Evolutionary conservation across 2,888 invertebrate species (phyloP).

Genomic region (Lasioglossum villosulum): DNA sequence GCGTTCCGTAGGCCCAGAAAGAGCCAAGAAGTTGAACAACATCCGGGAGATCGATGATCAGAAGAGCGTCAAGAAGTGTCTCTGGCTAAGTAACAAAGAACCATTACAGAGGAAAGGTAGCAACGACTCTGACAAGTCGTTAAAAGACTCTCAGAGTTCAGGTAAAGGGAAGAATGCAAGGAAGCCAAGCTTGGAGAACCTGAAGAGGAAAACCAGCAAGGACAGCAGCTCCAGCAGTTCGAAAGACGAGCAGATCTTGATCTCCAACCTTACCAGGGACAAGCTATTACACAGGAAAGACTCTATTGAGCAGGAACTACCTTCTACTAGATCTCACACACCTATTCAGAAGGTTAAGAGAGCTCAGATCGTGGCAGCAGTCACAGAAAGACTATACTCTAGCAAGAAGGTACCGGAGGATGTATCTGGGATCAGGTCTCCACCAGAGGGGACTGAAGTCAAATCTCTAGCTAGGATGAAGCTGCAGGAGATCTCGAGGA

Average conservation of each 20-base stretch:
- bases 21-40: slow-evolving; percentile 74
- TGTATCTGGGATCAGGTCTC: slow-evolving; percentile 71
- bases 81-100: slow-evolving; percentile 65
- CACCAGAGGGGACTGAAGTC: slow-evolving; percentile 74
- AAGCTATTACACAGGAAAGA: slow-evolving; percentile 69
- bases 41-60: slow-evolving; percentile 75
- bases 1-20: slow-evolving; percentile 58
- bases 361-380: slow-evolving; percentile 90
- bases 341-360: slow-evolving; percentile 82
- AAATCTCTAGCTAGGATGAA: slow-evolving; percentile 77
- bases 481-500: slow-evolving; percentile 81
- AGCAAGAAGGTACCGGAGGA: slow-evolving; percentile 80
- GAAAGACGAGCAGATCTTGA: slow-evolving; percentile 75
- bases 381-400: slow-evolving; percentile 89
- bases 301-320: slow-evolving; percentile 72
- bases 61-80: slow-evolving; percentile 38
- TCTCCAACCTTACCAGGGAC: slow-evolving; percentile 64
- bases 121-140: slow-evolving; percentile 75
- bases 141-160: slow-evolving; percentile 50
- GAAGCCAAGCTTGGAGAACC: slow-evolving; percentile 75
- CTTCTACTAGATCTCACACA: slow-evolving; percentile 68
- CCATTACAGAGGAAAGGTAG: slow-evolving; percentile 71
- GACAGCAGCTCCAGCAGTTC: slow-evolving; percentile 78
- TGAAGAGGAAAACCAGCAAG: slow-evolving; percentile 77
- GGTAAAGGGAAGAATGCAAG: slow-evolving; percentile 49